Percentiles rank a stretch among this genome's conserved stretches.
phyloP scores from a whole-genome alignment of 2,797 vertebrate species.

The Semotilus atromaculatus region DNA sequence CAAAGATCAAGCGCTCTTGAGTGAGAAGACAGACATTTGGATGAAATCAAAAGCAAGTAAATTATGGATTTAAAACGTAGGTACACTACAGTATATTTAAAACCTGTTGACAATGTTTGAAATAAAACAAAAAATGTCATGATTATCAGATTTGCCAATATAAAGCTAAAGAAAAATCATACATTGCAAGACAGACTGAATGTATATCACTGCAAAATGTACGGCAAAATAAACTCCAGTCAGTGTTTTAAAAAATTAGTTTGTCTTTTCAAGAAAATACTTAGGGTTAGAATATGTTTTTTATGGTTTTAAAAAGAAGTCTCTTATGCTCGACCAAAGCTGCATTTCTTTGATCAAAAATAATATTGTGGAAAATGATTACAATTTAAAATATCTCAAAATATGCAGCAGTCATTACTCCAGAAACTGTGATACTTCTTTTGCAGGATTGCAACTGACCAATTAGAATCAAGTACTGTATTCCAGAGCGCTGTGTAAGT shows the following conservation, averaged over 20 bases:
- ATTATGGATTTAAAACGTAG: neutral
- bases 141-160: neutral
- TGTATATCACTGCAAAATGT: neutral
- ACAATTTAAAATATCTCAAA: neutral
- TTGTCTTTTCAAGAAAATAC: neutral
- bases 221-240: neutral
- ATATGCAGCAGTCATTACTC: neutral
- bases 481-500: neutral
- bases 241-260: neutral
- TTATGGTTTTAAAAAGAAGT: neutral
- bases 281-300: neutral
- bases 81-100: neutral
- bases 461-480: neutral
- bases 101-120: neutral
- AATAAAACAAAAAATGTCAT: neutral
- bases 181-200: neutral
- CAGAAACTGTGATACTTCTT: neutral
- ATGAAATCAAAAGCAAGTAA: conserved; percentile 13
- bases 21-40: conserved; percentile 18
- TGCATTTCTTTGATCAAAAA: neutral
- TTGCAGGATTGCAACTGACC: neutral
- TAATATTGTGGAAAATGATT: neutral
- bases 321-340: neutral
- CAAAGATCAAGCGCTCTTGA: conserved; percentile 45
- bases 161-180: neutral